A percentile compares a stretch with the other conserved stretches of the same genome.
Conservation (phyloP, 2,113 vertebrate genomes). For the Pachypanchax playfairii region DNA sequence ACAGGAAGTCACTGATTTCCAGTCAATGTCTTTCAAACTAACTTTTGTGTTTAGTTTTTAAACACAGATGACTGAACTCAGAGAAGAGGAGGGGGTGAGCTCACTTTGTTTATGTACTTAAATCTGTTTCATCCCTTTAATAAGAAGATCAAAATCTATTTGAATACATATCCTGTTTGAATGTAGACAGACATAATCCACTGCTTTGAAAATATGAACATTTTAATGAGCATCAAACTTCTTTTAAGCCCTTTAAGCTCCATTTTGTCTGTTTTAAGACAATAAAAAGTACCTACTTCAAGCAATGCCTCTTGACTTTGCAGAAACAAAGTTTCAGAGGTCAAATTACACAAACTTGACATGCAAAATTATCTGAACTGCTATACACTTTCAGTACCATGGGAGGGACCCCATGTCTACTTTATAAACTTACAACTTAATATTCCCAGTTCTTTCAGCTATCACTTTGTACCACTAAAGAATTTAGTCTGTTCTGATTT, state of each 20-base stretch:
- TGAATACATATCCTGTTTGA: not conserved
- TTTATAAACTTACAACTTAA: no score
- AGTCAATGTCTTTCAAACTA: not conserved
- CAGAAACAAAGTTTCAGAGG: not conserved
- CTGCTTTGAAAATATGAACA: not conserved
- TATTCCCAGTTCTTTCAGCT: no score
- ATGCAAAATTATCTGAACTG: no score
- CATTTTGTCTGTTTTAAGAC: not conserved
- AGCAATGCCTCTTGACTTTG: not conserved
- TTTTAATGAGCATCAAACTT: not conserved
- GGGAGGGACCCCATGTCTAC: no score
- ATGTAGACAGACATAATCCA: not conserved
- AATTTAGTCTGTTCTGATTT: no score
- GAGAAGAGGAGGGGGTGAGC: not conserved
- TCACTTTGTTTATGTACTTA: not conserved
- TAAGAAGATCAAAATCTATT: slow-evolving; percentile 12
- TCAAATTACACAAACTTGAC: no score
- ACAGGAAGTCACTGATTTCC: not conserved
- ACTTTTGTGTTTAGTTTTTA: not conserved
- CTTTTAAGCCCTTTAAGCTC: slow-evolving; percentile 9
- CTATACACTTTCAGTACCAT: no score
- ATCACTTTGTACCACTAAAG: no score
- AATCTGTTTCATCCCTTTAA: slow-evolving; percentile 1
- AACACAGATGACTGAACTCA: not conserved
- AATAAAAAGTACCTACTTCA: not conserved